A percentile compares a stretch with the other conserved stretches of the same genome.
phyloP scores from a whole-genome alignment of 2,113 vertebrate species.

The Pandion haliaetus region DNA sequence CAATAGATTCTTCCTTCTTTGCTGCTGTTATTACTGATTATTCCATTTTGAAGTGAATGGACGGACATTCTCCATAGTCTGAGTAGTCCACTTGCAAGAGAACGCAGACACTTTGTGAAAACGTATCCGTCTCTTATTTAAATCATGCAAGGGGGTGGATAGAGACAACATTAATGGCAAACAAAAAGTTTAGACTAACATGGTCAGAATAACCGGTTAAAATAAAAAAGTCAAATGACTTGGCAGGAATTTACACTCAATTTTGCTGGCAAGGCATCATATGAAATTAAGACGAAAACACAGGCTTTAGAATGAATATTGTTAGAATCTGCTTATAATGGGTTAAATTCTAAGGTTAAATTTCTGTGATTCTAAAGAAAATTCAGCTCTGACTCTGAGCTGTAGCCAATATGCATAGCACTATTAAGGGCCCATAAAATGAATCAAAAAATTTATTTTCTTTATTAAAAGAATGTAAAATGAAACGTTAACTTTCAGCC shows the following conservation, averaged over 20 bases:
- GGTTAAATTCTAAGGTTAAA: not conserved
- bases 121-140: not conserved
- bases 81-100: not conserved
- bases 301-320: not conserved
- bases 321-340: not conserved
- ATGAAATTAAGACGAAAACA: not conserved
- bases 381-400: not conserved
- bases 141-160: not conserved
- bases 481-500: conserved; percentile 5
- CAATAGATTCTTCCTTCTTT: not conserved
- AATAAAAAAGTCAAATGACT: not conserved
- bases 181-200: not conserved
- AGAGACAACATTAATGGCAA: not conserved
- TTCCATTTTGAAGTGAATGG: not conserved
- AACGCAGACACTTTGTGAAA: not conserved
- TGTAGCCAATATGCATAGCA: not conserved
- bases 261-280: not conserved
- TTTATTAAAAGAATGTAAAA: conserved; percentile 19
- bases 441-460: conserved; percentile 1
- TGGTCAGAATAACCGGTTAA: not conserved
- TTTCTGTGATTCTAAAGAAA: not conserved
- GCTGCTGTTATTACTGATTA: not conserved
- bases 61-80: not conserved
- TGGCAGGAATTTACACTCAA: not conserved
- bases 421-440: not conserved